Conservation (phyloP, 2,113 vertebrate species). For the Calidris pygmaea region DNA sequence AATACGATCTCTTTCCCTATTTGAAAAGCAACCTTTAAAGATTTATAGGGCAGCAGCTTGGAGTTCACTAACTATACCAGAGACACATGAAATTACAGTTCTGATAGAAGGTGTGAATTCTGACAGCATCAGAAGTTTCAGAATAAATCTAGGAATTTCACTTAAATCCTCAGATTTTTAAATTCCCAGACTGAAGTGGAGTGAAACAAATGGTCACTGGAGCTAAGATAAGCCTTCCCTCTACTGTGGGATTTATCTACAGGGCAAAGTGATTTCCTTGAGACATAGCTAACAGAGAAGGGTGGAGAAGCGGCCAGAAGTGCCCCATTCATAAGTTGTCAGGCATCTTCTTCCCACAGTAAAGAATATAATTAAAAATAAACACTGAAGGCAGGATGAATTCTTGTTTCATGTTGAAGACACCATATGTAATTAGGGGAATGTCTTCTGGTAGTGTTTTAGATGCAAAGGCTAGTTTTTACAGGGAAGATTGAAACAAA, state of each 20-base stretch:
- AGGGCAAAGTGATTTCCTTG: background rate
- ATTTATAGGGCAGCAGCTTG: slow-evolving; percentile 69
- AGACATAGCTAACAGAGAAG: background rate
- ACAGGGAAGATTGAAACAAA: background rate
- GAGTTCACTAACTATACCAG: slow-evolving; percentile 62
- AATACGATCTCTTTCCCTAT: background rate
- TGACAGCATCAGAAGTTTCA: slow-evolving; percentile 62
- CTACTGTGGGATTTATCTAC: background rate
- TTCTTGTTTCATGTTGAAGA: background rate
- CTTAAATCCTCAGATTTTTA: slow-evolving; percentile 39
- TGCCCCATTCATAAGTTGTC: background rate
- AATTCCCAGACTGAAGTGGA: background rate
- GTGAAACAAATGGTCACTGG: slow-evolving; percentile 8
- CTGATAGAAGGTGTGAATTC: slow-evolving; percentile 65
- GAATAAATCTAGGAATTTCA: slow-evolving; percentile 50
- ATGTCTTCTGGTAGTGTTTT: background rate
- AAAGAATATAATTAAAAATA: background rate
- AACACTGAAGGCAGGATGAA: background rate
- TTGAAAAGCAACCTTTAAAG: slow-evolving; percentile 54
- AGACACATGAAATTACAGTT: slow-evolving; percentile 64
- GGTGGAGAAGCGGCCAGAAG: background rate
- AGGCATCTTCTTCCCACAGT: background rate
- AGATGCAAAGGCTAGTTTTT: background rate
- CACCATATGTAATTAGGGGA: background rate
- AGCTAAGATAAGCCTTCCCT: background rate